Percentiles rank a stretch among this genome's conserved stretches.
These are phyloP conservation scores for Melolontha melolontha DNA, from an alignment of 2,888 invertebrate genomes.

Conservation along the genomic window DNA sequence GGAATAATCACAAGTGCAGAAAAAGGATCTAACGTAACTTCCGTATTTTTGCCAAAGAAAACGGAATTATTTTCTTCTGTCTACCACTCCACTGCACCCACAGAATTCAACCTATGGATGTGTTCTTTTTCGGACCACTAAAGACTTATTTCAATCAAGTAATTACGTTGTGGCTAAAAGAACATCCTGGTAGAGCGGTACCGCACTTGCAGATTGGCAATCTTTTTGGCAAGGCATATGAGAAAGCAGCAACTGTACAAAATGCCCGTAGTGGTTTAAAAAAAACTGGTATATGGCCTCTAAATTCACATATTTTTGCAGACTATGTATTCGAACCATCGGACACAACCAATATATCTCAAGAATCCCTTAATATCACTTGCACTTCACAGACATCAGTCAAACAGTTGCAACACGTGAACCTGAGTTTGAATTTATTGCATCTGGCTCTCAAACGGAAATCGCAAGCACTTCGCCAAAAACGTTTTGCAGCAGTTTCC, in stretches of 20 bases:
- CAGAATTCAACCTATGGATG: slow-evolving; percentile 57
- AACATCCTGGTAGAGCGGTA: slow-evolving; percentile 54
- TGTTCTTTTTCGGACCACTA: slow-evolving; percentile 54
- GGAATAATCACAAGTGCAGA: too few relatives aligned
- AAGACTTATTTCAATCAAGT: slow-evolving; percentile 54
- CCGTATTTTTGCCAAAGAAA: slow-evolving; percentile 51
- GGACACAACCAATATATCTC: too few relatives aligned
- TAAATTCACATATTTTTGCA: too few relatives aligned
- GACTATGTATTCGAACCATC: too few relatives aligned
- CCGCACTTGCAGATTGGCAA: slow-evolving; percentile 53
- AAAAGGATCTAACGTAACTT: too few relatives aligned
- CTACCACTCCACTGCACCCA: slow-evolving; percentile 58
- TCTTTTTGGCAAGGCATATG: slow-evolving; percentile 54
- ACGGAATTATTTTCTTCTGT: slow-evolving; percentile 57
- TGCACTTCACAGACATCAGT: too few relatives aligned
- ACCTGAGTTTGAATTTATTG: too few relatives aligned
- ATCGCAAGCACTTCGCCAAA: too few relatives aligned
- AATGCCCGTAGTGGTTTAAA: slow-evolving; percentile 51
- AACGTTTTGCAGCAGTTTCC: too few relatives aligned
- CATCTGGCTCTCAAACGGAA: too few relatives aligned
- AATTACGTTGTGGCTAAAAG: slow-evolving; percentile 51
- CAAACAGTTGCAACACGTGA: too few relatives aligned
- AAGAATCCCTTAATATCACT: too few relatives aligned
- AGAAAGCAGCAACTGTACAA: slow-evolving; percentile 50
- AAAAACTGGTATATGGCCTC: slow-evolving; percentile 47